phyloP scores from a whole-genome alignment of 2,888 invertebrate genomes.

The Argyra leucocephala region DNA sequence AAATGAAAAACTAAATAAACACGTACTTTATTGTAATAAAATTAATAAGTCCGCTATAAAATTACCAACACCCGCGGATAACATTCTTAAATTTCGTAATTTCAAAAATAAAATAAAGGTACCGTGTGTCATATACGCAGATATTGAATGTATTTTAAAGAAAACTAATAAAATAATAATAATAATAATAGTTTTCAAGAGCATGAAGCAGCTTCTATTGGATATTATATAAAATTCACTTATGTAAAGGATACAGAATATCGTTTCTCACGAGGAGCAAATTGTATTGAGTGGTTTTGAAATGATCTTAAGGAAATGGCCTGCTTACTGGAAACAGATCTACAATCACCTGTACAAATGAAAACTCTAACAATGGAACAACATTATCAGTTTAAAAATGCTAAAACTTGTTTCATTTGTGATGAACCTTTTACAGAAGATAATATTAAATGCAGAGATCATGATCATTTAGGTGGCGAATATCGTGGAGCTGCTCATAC shows the following conservation, averaged over 20 bases:
- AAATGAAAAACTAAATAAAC: too few species aligned
- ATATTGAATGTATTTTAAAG: background rate
- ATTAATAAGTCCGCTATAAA: too few species aligned
- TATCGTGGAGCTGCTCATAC: conserved; percentile 4
- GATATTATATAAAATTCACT: conserved; percentile 16
- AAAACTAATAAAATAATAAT: background rate
- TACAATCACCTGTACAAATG: background rate
- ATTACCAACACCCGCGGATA: too few species aligned
- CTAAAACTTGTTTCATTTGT: conserved; percentile 14
- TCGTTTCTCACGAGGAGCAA: background rate
- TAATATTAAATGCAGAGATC: conserved; percentile 10
- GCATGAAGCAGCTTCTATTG: background rate
- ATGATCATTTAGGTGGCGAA: background rate
- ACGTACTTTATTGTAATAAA: too few species aligned
- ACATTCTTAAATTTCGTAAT: too few species aligned
- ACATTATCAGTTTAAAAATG: conserved; percentile 9
- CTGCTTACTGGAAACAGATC: background rate
- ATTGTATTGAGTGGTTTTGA: background rate
- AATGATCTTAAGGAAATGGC: background rate
- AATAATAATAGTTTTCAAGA: background rate
- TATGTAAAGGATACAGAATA: background rate
- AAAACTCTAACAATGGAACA: conserved; percentile 11
- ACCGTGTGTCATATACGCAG: conserved; percentile 11
- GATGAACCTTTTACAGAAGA: conserved; percentile 14
- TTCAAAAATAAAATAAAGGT: background rate